These are phyloP conservation scores for Pagetopsis macropterus DNA, from an alignment of 2,797 vertebrate species.

Conservation along the genomic window DNA sequence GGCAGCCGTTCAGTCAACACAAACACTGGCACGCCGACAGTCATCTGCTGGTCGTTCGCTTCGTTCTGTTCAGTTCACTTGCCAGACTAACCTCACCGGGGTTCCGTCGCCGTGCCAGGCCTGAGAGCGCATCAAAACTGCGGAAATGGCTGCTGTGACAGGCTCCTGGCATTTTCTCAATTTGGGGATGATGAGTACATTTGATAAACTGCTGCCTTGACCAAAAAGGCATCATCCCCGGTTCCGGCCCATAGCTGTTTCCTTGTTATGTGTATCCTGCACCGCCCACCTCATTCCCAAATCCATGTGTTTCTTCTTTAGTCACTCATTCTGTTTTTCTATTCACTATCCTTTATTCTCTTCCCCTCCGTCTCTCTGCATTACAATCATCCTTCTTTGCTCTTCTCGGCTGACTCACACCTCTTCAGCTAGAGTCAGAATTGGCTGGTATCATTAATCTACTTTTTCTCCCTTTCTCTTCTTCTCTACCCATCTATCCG, in stretches of 20 bases:
- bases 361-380: constrained; percentile 38
- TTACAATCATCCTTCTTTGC: constrained; percentile 56
- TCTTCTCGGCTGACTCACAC: constrained; percentile 47
- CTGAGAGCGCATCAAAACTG: constrained; percentile 65
- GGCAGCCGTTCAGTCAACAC: constrained; percentile 70
- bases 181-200: constrained; percentile 70
- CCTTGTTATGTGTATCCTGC: constrained; percentile 55
- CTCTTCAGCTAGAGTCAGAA: constrained; percentile 50
- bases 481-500: constrained; percentile 31
- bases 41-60: constrained; percentile 62
- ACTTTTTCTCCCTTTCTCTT: constrained; percentile 42
- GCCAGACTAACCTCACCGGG: constrained; percentile 70
- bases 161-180: constrained; percentile 65
- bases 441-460: constrained; percentile 53
- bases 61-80: constrained; percentile 47
- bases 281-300: constrained; percentile 54
- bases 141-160: constrained; percentile 68
- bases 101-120: constrained; percentile 62
- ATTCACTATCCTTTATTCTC: constrained; percentile 24
- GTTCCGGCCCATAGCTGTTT: constrained; percentile 32
- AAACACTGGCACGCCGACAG: constrained; percentile 68
- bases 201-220: constrained; percentile 60
- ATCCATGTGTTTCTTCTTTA: constrained; percentile 49
- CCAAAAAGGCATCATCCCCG: constrained; percentile 60
- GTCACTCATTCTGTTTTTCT: constrained; percentile 19